Base-by-base conservation (phyloP, 2,113 vertebrate genomes). In the Emydura subglobosa region DNA sequence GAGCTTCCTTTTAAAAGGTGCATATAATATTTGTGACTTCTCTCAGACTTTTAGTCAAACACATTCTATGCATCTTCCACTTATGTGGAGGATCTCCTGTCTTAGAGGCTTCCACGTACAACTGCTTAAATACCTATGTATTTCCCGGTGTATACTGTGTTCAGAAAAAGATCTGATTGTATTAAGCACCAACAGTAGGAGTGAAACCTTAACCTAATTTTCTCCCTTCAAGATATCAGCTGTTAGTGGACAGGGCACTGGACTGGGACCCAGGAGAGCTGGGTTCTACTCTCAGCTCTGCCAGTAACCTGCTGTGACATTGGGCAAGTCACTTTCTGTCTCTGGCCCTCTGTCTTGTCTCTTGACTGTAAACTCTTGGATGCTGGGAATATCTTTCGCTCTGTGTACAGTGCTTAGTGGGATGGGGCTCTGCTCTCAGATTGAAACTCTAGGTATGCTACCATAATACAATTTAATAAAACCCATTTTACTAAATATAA, bases 381-480 rank as follows among this genome's bases (percentile, higher is more conserved):
- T 10, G 1, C 10, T 72, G n/a, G n/a, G 34, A 34, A 39, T 39
- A 72, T 72, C n/a, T 72, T 72, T 39, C 44, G 0, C 0, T 17
- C 12, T 22, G 25, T 17, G 9, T 27, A 29, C n/a, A 11, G 1
- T 3, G 21, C 39, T 57, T 72, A 10, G 44, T 74, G 42, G 27
- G 22, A 47, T 27, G 10, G 12, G 42, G 2, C 49, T 17, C 61
- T 10, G 1, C 1, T 16, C 9, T 61, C 0, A 0, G 1, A 61
- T 27, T 24, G 42, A 44, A 76, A 57, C 10, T 42, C 76, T 79
- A 25, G 34, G 10, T 59, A 11, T 72, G 24, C 11, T 44, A 50
- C 34, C 1, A 2, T 47, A 54, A 50, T 47, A 5, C 5, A 5
- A 5, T 10, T 19, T 50, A 8, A 1, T 16, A 59, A 47, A 83